phyloP scores from a whole-genome alignment of 2,797 vertebrate species.

The Poecilia wingei region DNA sequence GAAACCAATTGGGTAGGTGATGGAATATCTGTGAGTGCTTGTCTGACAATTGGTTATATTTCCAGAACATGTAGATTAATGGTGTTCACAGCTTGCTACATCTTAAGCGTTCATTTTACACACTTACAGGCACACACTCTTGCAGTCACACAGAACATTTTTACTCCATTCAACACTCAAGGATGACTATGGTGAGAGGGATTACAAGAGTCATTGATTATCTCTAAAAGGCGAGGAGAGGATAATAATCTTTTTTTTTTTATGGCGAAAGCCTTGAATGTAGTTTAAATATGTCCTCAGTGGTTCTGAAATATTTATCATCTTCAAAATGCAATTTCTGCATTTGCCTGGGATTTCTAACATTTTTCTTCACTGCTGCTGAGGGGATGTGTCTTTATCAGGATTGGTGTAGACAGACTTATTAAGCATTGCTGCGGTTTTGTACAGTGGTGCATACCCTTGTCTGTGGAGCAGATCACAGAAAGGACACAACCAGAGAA shows the following conservation, averaged over 20 bases:
- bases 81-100: conserved; percentile 72
- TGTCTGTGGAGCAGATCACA: conserved; percentile 70
- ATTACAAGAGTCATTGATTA: conserved; percentile 85
- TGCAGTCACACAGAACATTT: conserved; percentile 62
- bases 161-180: conserved; percentile 69
- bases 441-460: conserved; percentile 66
- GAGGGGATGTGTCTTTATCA: conserved; percentile 80
- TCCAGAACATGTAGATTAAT: conserved; percentile 89
- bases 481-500: conserved; percentile 62
- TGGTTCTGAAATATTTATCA: conserved; percentile 83
- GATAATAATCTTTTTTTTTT: conserved; percentile 78
- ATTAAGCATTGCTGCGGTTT: conserved; percentile 72
- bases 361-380: conserved; percentile 59
- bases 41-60: conserved; percentile 86
- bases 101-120: conserved; percentile 78
- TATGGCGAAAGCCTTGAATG: conserved; percentile 66
- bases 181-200: conserved; percentile 60
- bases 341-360: conserved; percentile 79
- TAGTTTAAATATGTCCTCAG: conserved; percentile 83
- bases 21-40: conserved; percentile 81
- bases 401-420: conserved; percentile 77
- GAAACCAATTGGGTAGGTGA: conserved; percentile 84
- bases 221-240: conserved; percentile 79
- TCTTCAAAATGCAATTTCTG: conserved; percentile 78
- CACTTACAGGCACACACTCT: conserved; percentile 43